Base-by-base conservation (phyloP, 2,113 vertebrate genomes). In the Hystrix cristata region DNA sequence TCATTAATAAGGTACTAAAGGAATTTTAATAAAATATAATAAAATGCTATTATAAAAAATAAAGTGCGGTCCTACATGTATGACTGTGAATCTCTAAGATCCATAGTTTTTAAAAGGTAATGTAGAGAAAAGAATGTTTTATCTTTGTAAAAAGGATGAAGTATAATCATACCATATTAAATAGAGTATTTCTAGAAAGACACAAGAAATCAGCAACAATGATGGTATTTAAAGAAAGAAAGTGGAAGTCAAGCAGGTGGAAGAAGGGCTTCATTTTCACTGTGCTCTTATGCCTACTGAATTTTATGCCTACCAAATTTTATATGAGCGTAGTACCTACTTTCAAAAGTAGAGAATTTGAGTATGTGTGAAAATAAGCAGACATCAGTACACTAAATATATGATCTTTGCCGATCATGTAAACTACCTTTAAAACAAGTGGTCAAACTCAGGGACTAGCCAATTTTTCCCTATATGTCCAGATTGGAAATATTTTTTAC, bases 11-110 rank as follows among this genome's bases (percentile, higher is more conserved):
- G n/a, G 12, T 91, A 11, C 10, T 69, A 81, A 57, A 71, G 76
- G 90, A 96, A 88, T 91, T 96, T 57, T 78, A 80, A 69, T 60
- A 65, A 86, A 64, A 51, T 38, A 53, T 38, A 88, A 72, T 69
- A 12, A 51, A 81, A 34, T 81, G 18, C 3, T 64, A 71, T 55
- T 84, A 64, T 55, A 83, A 87, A 91, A 76, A 90, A 38, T 72
- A 83, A 90, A 94, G 69, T 55, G 1, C 19, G 65, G 21, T 12
- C 18, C 18, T 84, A 38, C 1, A 34, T 57, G 7, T 81, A 57
- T n/a, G 9, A 72, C 15, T 91, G 1, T 69, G 25, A 3, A 71
- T 74, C 59, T 93, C 64, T 25, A 60, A 90, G 34, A 71, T 34
- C 15, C 2, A 19, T 29, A 85, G 19, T 43, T 55, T 53, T 53